A percentile compares a stretch with the other conserved stretches of the same genome.
Evolutionary conservation across 2,888 invertebrate species (phyloP).

Genomic region (Adineta ricciae): DNA sequence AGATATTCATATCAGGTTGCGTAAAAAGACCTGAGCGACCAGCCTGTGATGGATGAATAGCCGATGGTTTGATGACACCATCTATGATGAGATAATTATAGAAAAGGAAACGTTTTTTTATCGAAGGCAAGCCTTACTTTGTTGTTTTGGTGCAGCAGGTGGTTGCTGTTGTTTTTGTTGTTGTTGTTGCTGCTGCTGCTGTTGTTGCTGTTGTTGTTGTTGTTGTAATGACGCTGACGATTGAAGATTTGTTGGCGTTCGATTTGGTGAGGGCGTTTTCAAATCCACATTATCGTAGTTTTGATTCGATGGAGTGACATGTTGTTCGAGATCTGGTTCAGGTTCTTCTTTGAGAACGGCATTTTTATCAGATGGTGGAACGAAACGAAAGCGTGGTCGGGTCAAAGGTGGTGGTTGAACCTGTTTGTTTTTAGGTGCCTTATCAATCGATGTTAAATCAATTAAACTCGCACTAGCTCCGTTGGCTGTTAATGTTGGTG

Average conservation of each 20-base stretch:
- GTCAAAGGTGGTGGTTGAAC: neutral
- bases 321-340: neutral
- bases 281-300: neutral
- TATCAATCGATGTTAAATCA: constrained; percentile 15
- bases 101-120: too few relatives aligned
- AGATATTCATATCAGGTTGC: neutral
- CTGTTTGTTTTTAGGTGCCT: neutral
- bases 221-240: neutral
- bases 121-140: neutral
- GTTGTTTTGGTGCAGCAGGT: neutral
- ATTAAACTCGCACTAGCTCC: neutral
- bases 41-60: neutral
- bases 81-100: neutral
- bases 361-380: neutral
- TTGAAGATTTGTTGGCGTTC: neutral
- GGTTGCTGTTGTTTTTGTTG: too few relatives aligned
- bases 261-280: neutral
- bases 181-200: too few relatives aligned
- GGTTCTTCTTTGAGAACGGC: neutral
- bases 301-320: neutral
- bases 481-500: neutral
- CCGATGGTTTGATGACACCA: neutral
- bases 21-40: neutral
- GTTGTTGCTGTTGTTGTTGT: neutral
- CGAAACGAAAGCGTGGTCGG: constrained; percentile 14